phyloP scores from a whole-genome alignment of 2,888 invertebrate genomes.

The Diarsia mendica region DNA sequence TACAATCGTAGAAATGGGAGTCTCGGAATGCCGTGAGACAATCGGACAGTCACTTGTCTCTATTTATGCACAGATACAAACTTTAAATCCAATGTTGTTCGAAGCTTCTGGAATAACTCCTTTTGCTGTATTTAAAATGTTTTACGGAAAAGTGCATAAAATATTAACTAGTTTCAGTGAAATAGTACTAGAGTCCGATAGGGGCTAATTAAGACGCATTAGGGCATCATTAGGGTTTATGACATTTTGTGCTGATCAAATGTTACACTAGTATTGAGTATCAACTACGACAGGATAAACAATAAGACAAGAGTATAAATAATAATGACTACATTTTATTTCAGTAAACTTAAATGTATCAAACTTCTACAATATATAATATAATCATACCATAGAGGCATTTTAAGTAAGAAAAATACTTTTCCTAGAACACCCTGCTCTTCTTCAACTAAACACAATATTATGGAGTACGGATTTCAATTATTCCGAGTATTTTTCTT shows the following conservation, averaged over 20 bases:
- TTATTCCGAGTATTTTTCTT: not conserved
- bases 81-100: conserved; percentile 46
- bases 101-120: conserved; percentile 35
- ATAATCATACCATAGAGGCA: not conserved
- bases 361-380: not conserved
- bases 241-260: not conserved
- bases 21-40: conserved; percentile 39
- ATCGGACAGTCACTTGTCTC: conserved; percentile 25
- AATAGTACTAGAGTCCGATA: not conserved
- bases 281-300: not conserved
- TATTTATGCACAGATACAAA: conserved; percentile 51
- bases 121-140: conserved; percentile 33
- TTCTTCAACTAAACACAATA: not conserved
- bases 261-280: not conserved
- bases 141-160: not conserved
- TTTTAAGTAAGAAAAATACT: not conserved
- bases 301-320: not conserved
- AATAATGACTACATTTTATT: not conserved
- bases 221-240: not conserved
- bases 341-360: not conserved
- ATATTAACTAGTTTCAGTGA: conserved; percentile 6
- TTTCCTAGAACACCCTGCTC: not conserved
- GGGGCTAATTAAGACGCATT: not conserved
- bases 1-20: conserved; percentile 39
- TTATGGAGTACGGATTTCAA: not conserved